Percentiles rank a stretch among this genome's conserved stretches.
Conservation (phyloP, 2,888 invertebrate species). For the Chrysomela aeneicollis region DNA sequence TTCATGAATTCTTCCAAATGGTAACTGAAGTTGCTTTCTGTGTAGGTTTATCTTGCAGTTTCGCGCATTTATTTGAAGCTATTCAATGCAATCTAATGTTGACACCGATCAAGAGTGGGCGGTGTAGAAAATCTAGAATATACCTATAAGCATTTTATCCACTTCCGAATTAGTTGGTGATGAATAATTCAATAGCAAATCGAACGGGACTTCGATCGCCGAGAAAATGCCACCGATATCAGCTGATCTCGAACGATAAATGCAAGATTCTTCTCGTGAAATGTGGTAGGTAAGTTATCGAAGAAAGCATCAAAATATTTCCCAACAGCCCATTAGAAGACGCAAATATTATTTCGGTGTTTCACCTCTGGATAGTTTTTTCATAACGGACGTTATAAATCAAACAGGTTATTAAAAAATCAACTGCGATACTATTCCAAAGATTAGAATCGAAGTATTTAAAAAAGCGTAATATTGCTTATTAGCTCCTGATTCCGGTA, state of each 20-base stretch:
- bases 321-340: conserved; percentile 2
- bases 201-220: background rate
- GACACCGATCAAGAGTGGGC: no score
- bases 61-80: no score
- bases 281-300: conserved; percentile 5
- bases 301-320: conserved; percentile 2
- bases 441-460: conserved; percentile 34
- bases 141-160: background rate
- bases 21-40: no score
- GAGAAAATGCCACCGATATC: conserved; percentile 2
- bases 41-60: no score
- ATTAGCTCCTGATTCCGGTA: conserved; percentile 40
- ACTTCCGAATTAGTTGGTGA: background rate
- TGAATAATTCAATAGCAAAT: background rate
- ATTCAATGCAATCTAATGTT: no score
- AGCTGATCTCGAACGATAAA: conserved; percentile 5
- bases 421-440: conserved; percentile 17
- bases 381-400: conserved; percentile 23
- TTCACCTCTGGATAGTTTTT: conserved; percentile 9
- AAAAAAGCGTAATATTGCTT: conserved; percentile 29
- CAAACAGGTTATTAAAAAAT: conserved; percentile 22
- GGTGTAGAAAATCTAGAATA: no score
- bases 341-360: conserved; percentile 8
- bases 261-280: conserved; percentile 2
- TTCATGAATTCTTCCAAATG: no score